phyloP scores from a whole-genome alignment of 2,113 vertebrate species.

The Spilogale gracilis region DNA sequence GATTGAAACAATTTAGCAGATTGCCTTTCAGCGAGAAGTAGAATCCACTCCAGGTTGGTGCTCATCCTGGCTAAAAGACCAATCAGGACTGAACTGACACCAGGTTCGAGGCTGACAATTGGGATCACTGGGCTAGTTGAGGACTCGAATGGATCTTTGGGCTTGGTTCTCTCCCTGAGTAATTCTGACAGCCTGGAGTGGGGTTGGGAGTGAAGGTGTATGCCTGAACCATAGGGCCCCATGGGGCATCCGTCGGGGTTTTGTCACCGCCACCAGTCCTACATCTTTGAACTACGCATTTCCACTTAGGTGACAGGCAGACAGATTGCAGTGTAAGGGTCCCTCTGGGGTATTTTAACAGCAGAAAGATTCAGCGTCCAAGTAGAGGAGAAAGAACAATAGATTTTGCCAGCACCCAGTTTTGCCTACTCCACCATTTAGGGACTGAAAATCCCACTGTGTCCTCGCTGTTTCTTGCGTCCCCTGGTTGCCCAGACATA shows the following conservation, averaged over 20 bases:
- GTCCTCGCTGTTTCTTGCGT: constrained; percentile 1
- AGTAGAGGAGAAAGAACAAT: not conserved
- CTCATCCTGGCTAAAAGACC: not conserved
- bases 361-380: constrained; percentile 11
- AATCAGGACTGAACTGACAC: not conserved
- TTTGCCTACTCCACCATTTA: not conserved
- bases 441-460: not conserved
- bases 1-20: constrained; percentile 3
- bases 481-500: not conserved
- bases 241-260: not conserved
- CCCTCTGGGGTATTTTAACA: constrained; percentile 51
- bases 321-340: not conserved
- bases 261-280: not conserved
- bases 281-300: not conserved
- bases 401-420: not conserved
- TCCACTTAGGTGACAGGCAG: not conserved
- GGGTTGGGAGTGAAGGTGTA: not conserved
- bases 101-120: not conserved
- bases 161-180: not conserved
- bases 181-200: not conserved
- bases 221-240: too few relatives aligned
- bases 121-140: not conserved
- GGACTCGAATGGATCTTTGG: not conserved
- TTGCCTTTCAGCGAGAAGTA: constrained; percentile 63
- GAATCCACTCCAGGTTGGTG: not conserved